Base-by-base conservation (phyloP, 2,113 vertebrate genomes). In the Peromyscus maniculatus region DNA sequence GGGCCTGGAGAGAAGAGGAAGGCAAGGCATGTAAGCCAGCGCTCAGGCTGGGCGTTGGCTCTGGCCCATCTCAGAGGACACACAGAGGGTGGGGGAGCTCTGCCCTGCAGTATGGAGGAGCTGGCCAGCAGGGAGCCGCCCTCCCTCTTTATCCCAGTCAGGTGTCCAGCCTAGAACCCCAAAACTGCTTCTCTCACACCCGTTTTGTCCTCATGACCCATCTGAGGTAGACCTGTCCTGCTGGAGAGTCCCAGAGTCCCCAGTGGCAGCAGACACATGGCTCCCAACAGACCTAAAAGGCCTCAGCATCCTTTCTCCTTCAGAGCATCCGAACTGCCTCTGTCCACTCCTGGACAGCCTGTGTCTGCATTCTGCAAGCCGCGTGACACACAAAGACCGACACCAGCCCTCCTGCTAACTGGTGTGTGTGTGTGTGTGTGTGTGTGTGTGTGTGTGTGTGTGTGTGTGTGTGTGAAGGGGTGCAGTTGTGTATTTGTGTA, bases 1-100 rank as follows among this genome's bases (percentile, higher is more conserved):
- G 96, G 98, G 93, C 97, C 98, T 97, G 98, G 96, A 97, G 95
- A 77, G 66, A 92, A 97, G 89, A 93, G 52, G 79, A 96, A 89
- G 98, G 98, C 98, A 5, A 67, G 93, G 98, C 98, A 98, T 98
- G 52, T 0, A 36, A 78, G 92, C 28, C 7, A 66, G 91, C 72
- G 39, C 49, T 90, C n/a, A n/a, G 52, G 15, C 36, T 72, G 77
- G 91, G 95, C 77, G 77, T 95, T 95, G 95, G 95, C 94, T 96
- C 84, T 80, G 93, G 89, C 69, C 96, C 91, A 82, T 92, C 97
- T 96, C 87, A 9, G 94, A 98, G 91, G 95, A 97, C 80, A 31
- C 87, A 97, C 89, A 95, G 89, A 94, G 91, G 4, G 69, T 69
- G 59, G 39, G 72, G 89, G 86, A 39, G 66, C 57, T 74, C 86